These are phyloP conservation scores for Urocyon cinereoargenteus DNA, from an alignment of 2,797 vertebrate species.

Conservation along the genomic window DNA sequence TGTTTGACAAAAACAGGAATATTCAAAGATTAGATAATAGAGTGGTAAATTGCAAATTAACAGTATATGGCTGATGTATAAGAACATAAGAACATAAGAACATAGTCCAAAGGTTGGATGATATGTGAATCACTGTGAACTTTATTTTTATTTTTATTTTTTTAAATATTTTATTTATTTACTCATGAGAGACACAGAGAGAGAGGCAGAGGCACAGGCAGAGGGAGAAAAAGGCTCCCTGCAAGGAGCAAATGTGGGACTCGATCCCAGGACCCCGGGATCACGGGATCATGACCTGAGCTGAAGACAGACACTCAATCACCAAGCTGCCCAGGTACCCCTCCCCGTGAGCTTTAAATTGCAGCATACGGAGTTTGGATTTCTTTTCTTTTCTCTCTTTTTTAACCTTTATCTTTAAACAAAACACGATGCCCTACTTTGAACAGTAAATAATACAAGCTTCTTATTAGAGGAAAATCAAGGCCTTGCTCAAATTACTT, in stretches of 20 bases:
- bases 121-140: background rate
- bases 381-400: background rate
- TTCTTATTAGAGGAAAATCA: background rate
- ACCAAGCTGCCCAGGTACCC: too few species aligned
- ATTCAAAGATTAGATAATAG: background rate
- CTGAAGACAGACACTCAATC: too few species aligned
- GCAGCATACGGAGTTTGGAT: background rate
- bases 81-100: background rate
- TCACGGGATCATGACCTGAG: too few species aligned
- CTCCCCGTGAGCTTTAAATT: background rate
- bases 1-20: background rate
- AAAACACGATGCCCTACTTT: background rate
- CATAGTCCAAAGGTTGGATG: background rate
- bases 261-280: too few species aligned
- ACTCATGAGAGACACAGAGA: too few species aligned
- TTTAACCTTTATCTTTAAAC: background rate
- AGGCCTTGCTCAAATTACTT: background rate
- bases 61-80: background rate
- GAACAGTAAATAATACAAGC: background rate
- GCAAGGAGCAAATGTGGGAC: too few species aligned
- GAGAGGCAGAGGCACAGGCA: too few species aligned
- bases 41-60: background rate
- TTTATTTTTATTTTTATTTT: too few species aligned
- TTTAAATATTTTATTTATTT: too few species aligned
- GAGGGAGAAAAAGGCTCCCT: too few species aligned